Evolutionary conservation across 2,888 invertebrate species (phyloP), one percentile per base, ranked within the genome.

Genomic region (Eupithecia exiguata): DNA sequence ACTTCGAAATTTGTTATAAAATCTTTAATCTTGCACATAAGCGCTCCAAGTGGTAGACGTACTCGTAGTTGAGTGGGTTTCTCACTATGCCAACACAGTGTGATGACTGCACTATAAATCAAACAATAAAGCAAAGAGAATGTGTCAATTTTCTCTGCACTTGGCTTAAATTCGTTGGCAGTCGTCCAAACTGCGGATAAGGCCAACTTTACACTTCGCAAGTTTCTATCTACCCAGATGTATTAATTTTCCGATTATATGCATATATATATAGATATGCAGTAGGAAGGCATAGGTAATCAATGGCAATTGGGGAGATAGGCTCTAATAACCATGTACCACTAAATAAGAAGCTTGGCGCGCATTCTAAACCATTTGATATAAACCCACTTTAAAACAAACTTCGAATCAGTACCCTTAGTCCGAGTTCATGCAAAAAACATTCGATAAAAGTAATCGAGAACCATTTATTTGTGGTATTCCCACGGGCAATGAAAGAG

Each of bases 101-200:
- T 35, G 35, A 62, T 30, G 18, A 62, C 21, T 62, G 18, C 35
- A 62, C 62, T 76, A 81, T 82, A 83, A 81, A 80, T 77, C 74
- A 78, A 81, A 74, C 72, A 77, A 79, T 76, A 77, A 74, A 80
- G 72, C 76, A 80, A 76, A 80, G 79, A 82, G 80, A 83, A 82
- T 83, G 83, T 84, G 83, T 86, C 84, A 83, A 86, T 82, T 82
- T 81, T 78, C 77, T 77, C 80, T 80, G 79, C 82, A 79, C 79
- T 82, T 83, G 82, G 79, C 79, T 74, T 79, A 74, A 80, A 82
- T 78, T 81, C 72, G 78, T 78, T 85, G 86, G 86, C 86, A 71
- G 5, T 6, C 1, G 46, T 76, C 86, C 86, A 86, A 79, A 65
- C 35, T 67, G 62, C 68, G 35, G 74, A 68, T 74, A 70, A 67